Evolutionary conservation across 2,888 invertebrate species (phyloP), one percentile per base, ranked within the genome.

Genomic region (Criorhina ranunculi): DNA sequence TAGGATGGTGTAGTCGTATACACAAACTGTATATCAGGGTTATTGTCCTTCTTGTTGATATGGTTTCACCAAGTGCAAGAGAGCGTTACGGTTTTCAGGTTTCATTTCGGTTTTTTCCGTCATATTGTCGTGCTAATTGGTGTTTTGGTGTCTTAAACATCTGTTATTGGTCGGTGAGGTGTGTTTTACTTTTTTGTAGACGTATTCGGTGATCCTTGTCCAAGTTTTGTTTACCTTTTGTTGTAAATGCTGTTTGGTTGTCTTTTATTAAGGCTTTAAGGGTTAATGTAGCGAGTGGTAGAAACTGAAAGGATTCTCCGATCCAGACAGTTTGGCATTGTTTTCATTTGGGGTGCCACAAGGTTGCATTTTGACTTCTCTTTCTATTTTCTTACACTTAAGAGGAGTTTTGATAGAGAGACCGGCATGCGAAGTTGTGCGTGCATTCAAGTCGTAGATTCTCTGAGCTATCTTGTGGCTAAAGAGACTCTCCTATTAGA

Each of bases 81-180:
- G 67, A 77, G 59, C 76, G 67, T 67, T 76, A 67, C 46, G 37
- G 15, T 60, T 51, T 29, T 72, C n/a, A 37, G 19, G 17, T 44
- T 12, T 37, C 35, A 5, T 35, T 8, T 35, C 35, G 31, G 46
- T 64, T 3, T 15, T 46, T n/a, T 17, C 17, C 44, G n/a, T n/a
- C 55, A 12, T 44, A 46, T 42, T 60, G 33, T 11, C 44, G 49
- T 33, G 42, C 51, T 77, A 77, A 77, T 77, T 77, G 67, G 42
- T 77, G 35, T 46, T n/a, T 76, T 77, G 76, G 59, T 66, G 66
- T 76, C 66, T 59, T 24, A 59, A 76, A 77, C 76, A 77, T 77
- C 76, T 77, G 76, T 76, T 66, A 40, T 53, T 7, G 29, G 7
- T 57, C 35, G 46, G 40, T 49, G 42, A 42, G 59, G 59, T 66